These are phyloP conservation scores for Cylas formicarius DNA, from an alignment of 1,140 invertebrate species.

Conservation along the genomic window DNA sequence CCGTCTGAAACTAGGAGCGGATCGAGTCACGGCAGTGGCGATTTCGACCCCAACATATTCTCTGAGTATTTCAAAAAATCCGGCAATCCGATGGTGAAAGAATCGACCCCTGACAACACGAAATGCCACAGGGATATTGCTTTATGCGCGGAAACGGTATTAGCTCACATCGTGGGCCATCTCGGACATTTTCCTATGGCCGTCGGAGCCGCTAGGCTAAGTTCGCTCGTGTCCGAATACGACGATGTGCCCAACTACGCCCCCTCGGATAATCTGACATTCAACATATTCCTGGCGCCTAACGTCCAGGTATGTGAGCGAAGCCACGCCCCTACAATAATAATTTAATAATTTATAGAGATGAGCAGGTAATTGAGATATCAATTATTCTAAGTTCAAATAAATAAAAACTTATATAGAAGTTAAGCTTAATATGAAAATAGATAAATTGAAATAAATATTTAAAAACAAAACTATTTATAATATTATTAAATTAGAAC, in stretches of 20 bases:
- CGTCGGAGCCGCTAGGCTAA: slow-evolving; percentile 74
- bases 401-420: too few relatives aligned
- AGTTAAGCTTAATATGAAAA: too few relatives aligned
- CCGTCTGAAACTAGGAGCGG: too few relatives aligned
- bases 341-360: not conserved
- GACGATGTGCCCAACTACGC: slow-evolving; percentile 78
- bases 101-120: slow-evolving; percentile 21
- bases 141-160: slow-evolving; percentile 62
- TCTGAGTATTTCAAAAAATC: slow-evolving; percentile 55
- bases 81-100: slow-evolving; percentile 11
- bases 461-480: too few relatives aligned
- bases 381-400: too few relatives aligned
- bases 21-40: slow-evolving; percentile 47
- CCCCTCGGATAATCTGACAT: slow-evolving; percentile 65
- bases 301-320: slow-evolving; percentile 59
- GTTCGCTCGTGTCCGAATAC: slow-evolving; percentile 83
- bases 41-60: slow-evolving; percentile 64
- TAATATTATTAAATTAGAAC: too few relatives aligned
- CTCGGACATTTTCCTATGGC: slow-evolving; percentile 85
- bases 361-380: not conserved
- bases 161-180: slow-evolving; percentile 79
- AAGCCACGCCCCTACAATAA: too few relatives aligned
- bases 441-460: too few relatives aligned
- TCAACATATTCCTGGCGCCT: slow-evolving; percentile 76
- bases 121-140: slow-evolving; percentile 50